These are phyloP conservation scores for Eupeodes latifasciatus DNA, from an alignment of 2,888 invertebrate species.

Conservation along the genomic window DNA sequence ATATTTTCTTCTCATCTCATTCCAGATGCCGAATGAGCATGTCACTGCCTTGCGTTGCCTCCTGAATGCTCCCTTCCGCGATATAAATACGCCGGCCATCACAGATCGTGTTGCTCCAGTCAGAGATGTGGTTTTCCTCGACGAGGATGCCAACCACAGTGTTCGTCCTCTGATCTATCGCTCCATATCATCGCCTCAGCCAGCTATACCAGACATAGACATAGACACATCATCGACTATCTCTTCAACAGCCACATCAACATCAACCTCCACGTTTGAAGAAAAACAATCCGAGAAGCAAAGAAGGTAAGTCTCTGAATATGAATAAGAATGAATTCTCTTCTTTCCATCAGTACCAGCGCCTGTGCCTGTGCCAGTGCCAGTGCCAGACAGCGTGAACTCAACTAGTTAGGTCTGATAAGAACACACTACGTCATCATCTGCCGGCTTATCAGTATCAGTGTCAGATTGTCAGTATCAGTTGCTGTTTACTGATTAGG, in stretches of 20 bases:
- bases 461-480: background rate
- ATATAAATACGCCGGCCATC: conserved; percentile 80
- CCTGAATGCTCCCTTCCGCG: conserved; percentile 81
- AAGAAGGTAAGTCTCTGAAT: conserved; percentile 67
- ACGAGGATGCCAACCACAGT: conserved; percentile 79
- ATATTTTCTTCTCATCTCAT: conserved; percentile 72
- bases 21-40: conserved; percentile 81
- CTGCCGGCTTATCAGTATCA: conserved; percentile 45
- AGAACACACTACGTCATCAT: conserved; percentile 35
- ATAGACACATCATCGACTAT: conserved; percentile 6
- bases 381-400: background rate
- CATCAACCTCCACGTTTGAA: conserved; percentile 53
- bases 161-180: conserved; percentile 82
- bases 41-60: conserved; percentile 80
- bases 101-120: conserved; percentile 80
- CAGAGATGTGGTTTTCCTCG: conserved; percentile 81
- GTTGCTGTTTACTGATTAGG: conserved; percentile 44
- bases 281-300: conserved; percentile 31
- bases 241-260: background rate
- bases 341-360: too few relatives aligned
- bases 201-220: background rate
- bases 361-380: too few relatives aligned
- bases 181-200: conserved; percentile 77
- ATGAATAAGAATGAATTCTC: background rate
- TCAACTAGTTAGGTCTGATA: conserved; percentile 35